Evolutionary conservation across 2,113 vertebrate species (phyloP).

Genomic region (Chaetodon trifascialis): DNA sequence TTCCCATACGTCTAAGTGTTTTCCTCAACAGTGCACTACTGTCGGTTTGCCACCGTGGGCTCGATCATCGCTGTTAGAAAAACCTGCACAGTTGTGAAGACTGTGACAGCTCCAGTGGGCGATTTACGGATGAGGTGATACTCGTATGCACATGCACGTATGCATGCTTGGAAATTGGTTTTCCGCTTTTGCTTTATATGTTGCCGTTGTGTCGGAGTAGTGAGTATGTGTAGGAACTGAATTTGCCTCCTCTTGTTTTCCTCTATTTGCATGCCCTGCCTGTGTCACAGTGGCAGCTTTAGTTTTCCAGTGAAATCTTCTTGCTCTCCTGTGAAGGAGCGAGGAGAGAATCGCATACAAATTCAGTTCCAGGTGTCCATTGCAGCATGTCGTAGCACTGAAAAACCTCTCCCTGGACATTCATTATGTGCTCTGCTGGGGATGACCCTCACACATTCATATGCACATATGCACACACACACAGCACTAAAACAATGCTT

Average conservation of each 20-base stretch:
- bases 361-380: slow-evolving; percentile 38
- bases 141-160: not conserved
- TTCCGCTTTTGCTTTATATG: not conserved
- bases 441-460: not conserved
- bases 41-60: not conserved
- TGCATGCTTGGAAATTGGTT: slow-evolving; percentile 1
- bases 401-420: slow-evolving; percentile 14
- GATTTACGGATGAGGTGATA: no score
- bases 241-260: slow-evolving; percentile 14
- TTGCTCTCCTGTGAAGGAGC: slow-evolving; percentile 28
- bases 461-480: not conserved
- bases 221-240: not conserved
- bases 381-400: slow-evolving; percentile 22
- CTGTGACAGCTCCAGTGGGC: not conserved
- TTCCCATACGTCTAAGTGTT: not conserved
- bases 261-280: slow-evolving; percentile 9
- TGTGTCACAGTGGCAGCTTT: slow-evolving; percentile 11
- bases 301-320: slow-evolving; percentile 20
- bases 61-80: not conserved
- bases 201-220: slow-evolving; percentile 4
- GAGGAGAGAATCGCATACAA: slow-evolving; percentile 42
- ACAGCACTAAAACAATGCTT: not conserved
- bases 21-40: not conserved
- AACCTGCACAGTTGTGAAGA: not conserved
- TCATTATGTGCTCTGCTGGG: not conserved